These are phyloP conservation scores for Melanophora roralis DNA, from an alignment of 2,888 invertebrate species.

Conservation along the genomic window DNA sequence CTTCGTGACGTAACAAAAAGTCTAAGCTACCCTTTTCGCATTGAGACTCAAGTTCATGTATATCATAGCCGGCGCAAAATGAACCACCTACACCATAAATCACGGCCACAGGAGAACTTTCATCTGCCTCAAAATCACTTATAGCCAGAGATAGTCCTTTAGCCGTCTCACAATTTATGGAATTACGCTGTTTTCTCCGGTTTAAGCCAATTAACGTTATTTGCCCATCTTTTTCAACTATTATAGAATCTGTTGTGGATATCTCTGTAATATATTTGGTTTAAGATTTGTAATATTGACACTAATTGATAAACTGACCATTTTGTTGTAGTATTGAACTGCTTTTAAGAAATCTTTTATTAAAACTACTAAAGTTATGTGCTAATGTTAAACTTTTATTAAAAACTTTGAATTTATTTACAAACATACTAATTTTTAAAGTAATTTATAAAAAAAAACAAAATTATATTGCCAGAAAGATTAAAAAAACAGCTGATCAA, in stretches of 20 bases:
- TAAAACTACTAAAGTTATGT: neutral
- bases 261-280: neutral
- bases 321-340: slow-evolving; percentile 22
- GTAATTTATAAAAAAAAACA: neutral
- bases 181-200: slow-evolving; percentile 88
- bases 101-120: slow-evolving; percentile 83
- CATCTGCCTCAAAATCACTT: slow-evolving; percentile 87
- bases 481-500: neutral
- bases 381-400: neutral
- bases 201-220: slow-evolving; percentile 91
- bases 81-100: slow-evolving; percentile 93
- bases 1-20: slow-evolving; percentile 74
- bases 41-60: slow-evolving; percentile 82
- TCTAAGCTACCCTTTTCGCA: slow-evolving; percentile 67
- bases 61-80: slow-evolving; percentile 94
- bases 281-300: neutral
- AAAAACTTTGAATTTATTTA: neutral
- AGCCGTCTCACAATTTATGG: slow-evolving; percentile 85
- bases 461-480: neutral
- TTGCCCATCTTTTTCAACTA: slow-evolving; percentile 81
- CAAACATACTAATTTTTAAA: slow-evolving; percentile 22
- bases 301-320: neutral
- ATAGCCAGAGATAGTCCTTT: slow-evolving; percentile 84
- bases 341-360: neutral
- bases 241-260: slow-evolving; percentile 66